Evolutionary conservation across 2,113 vertebrate genomes (phyloP), one percentile per base, ranked within the genome.

Genomic region (Sylvia atricapilla): DNA sequence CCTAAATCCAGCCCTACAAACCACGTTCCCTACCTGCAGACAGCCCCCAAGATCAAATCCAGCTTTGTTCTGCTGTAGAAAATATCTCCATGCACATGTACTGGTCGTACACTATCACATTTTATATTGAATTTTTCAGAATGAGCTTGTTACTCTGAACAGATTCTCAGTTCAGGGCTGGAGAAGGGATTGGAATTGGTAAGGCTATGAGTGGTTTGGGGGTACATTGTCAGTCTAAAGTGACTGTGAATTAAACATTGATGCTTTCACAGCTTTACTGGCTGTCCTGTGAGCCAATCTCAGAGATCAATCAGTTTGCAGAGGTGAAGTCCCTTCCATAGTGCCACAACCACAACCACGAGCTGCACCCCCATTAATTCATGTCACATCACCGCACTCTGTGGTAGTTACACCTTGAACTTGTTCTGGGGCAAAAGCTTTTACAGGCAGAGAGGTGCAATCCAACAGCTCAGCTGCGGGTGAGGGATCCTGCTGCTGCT

Each of bases 311-410:
- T 28, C 72, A 11, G 6, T 17, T 77, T 73, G 25, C 46, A 89
- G 73, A 41, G 46, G 7, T 35, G 4, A 44, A 10, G 87, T 35
- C 28, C 43, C 11, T 89, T 35, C 30, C 56, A 27, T 27, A 35
- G 6, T 27, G 33, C 35, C 33, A 21, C 17, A 56, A 25, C 15
- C 25, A 43, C 20, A 3, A 43, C 33, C 21, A 16, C 1, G 23
- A 93, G 21, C 76, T 86, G 47, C 49, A 89, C 19, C 21, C 21
- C 5, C 35, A 49, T 28, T 27, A 62, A 70, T 44, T 70, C 64
- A 10, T 6, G 4, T 13, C 1, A 0, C 49, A 11, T 1, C 55
- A 16, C 50, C 50, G n/a, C 43, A 13, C 70, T 53, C 31, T 5
- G 3, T 3, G 12, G 13, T 33, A 10, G 59, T 84, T 52, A n/a